Percentiles rank a stretch among this genome's conserved stretches.
phyloP scores from a whole-genome alignment of 2,888 invertebrate species.

The Oscheius sp. region DNA sequence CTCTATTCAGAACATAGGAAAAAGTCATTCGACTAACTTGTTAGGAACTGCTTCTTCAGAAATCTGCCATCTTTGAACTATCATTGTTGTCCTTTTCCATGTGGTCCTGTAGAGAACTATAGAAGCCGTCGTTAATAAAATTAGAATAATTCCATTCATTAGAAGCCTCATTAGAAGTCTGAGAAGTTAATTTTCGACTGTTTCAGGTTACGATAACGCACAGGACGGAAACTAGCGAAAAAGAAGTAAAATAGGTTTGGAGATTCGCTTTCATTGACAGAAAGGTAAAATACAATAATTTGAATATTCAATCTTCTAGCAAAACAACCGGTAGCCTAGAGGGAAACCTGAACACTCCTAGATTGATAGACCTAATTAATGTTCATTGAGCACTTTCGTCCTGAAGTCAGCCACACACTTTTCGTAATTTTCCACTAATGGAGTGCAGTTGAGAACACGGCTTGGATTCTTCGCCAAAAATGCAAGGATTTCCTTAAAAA shows the following conservation, averaged over 20 bases:
- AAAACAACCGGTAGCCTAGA: slow-evolving; percentile 4
- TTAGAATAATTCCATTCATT: not conserved
- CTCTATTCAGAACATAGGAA: too few species aligned
- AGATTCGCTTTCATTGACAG: not conserved
- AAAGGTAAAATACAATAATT: not conserved
- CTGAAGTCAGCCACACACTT: slow-evolving; percentile 62
- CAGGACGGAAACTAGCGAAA: too few species aligned
- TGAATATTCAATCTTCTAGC: slow-evolving; percentile 1
- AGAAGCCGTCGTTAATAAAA: not conserved
- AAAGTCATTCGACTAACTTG: not conserved
- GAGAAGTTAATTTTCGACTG: too few species aligned
- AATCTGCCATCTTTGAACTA: not conserved
- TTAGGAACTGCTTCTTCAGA: not conserved
- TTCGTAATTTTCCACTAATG: slow-evolving; percentile 57
- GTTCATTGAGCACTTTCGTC: slow-evolving; percentile 58
- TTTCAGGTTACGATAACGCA: too few species aligned
- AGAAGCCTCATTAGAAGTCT: too few species aligned
- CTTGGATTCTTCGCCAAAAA: slow-evolving; percentile 60
- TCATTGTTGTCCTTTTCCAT: not conserved
- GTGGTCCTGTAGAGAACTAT: not conserved
- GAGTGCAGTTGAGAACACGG: slow-evolving; percentile 61
- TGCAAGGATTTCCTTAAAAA: slow-evolving; percentile 57
- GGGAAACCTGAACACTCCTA: slow-evolving; percentile 1
- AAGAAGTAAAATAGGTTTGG: not conserved
- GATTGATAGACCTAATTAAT: slow-evolving; percentile 32